Conservation (phyloP, 2,888 invertebrate species). For the Resseliella maxima region DNA sequence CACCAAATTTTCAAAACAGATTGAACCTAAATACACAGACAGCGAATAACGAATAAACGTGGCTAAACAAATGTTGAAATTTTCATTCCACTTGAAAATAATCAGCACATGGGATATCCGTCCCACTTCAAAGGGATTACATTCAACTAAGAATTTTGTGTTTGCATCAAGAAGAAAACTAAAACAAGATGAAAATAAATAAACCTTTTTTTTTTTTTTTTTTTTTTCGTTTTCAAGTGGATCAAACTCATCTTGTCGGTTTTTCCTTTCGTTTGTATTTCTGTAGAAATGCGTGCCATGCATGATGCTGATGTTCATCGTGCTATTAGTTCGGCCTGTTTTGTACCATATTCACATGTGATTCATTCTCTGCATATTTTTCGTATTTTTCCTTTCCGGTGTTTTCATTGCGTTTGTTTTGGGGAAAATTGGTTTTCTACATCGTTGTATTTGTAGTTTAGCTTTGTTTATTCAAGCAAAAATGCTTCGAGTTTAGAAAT, state of each 20-base stretch:
- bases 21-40: neutral
- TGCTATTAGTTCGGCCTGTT: neutral
- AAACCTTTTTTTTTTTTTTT: constrained; percentile 8
- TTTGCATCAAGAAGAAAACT: neutral
- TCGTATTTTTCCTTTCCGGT: neutral
- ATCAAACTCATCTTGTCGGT: neutral
- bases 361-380: constrained; percentile 25
- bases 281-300: neutral
- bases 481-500: neutral
- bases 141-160: neutral
- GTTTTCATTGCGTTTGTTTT: neutral
- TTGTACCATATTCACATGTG: neutral
- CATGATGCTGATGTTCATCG: neutral
- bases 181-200: constrained; percentile 40
- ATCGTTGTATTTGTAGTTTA: neutral
- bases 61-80: neutral
- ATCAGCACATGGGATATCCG: constrained; percentile 37
- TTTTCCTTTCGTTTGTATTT: neutral
- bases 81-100: neutral
- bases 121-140: constrained; percentile 27
- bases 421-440: neutral
- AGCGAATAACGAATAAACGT: neutral
- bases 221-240: neutral
- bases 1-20: neutral
- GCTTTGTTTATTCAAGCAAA: constrained; percentile 39